Percentiles rank a stretch among this genome's conserved stretches.
phyloP scores from a whole-genome alignment of 2,797 vertebrate genomes.

The Numenius phaeopus region DNA sequence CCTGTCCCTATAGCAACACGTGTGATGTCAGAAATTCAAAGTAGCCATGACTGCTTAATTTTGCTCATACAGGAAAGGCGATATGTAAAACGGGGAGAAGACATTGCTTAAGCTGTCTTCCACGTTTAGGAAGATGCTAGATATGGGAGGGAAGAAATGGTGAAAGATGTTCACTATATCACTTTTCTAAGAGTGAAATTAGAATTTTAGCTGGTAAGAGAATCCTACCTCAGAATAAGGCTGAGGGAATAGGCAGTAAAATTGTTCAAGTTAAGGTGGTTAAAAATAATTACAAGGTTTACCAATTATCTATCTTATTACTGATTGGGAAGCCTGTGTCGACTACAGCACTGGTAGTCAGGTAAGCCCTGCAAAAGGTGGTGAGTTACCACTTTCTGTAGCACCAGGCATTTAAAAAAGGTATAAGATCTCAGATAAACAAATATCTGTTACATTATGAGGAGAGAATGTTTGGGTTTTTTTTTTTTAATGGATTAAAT shows the following conservation, averaged over 20 bases:
- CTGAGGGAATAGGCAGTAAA: neutral
- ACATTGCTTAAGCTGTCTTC: neutral
- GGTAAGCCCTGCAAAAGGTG: neutral
- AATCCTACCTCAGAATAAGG: neutral
- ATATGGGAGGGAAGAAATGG: neutral
- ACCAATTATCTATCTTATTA: neutral
- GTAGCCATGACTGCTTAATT: neutral
- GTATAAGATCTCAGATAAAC: no score
- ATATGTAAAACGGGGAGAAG: neutral
- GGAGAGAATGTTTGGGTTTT: neutral
- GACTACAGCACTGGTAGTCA: neutral
- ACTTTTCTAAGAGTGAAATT: neutral
- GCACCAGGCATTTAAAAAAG: neutral
- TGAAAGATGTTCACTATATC: neutral
- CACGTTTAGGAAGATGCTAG: neutral
- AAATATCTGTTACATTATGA: no score
- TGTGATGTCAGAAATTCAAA: slow-evolving; percentile 44
- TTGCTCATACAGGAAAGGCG: neutral
- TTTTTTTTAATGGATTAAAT: neutral
- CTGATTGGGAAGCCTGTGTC: neutral
- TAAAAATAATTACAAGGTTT: neutral
- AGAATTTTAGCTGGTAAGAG: neutral
- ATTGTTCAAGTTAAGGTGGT: neutral
- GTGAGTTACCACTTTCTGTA: neutral
- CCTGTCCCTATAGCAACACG: neutral